Evolutionary conservation across 2,888 invertebrate species (phyloP).

Genomic region (Onchidella celtica): DNA sequence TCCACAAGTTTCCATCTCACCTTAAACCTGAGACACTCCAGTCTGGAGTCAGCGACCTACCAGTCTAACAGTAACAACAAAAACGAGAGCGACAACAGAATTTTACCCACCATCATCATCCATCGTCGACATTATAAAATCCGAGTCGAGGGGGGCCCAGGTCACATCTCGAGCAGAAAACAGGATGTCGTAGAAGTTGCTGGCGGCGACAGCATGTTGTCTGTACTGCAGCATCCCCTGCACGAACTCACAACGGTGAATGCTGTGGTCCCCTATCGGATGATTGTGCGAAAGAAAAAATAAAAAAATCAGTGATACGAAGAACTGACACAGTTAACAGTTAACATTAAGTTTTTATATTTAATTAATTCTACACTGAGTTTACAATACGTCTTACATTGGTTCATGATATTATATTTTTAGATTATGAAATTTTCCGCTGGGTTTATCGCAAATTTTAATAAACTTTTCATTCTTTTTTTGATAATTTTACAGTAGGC

Average conservation of each 20-base stretch:
- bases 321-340: too few relatives aligned
- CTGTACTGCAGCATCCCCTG: constrained; percentile 14
- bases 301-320: background rate
- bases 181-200: constrained; percentile 16
- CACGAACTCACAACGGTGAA: constrained; percentile 23
- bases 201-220: constrained; percentile 18
- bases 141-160: constrained; percentile 37
- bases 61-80: background rate
- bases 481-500: too few relatives aligned
- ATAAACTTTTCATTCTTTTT: too few relatives aligned
- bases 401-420: too few relatives aligned
- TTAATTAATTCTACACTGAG: too few relatives aligned
- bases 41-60: too few relatives aligned
- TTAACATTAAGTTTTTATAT: too few relatives aligned
- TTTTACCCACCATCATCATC: background rate
- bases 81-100: background rate
- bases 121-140: background rate
- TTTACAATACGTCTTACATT: too few relatives aligned
- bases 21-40: too few relatives aligned
- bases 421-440: too few relatives aligned
- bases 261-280: constrained; percentile 19
- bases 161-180: constrained; percentile 5
- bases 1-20: too few relatives aligned
- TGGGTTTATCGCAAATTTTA: too few relatives aligned
- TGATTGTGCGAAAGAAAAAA: background rate